A percentile compares a stretch with the other conserved stretches of the same genome.
These are phyloP conservation scores for Diogma glabrata DNA, from an alignment of 2,888 invertebrate species.

Conservation along the genomic window DNA sequence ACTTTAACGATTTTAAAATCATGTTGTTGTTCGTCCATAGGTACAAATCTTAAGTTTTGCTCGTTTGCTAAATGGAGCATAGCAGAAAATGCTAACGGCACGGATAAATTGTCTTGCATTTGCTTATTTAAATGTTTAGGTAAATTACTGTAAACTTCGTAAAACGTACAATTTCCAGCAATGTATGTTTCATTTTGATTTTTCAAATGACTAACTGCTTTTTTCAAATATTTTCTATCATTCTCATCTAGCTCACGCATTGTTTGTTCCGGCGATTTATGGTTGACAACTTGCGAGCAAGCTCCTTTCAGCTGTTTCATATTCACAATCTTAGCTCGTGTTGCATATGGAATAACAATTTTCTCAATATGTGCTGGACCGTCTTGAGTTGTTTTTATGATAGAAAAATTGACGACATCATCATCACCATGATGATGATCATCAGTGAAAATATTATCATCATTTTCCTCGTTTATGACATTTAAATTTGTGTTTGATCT, in stretches of 20 bases:
- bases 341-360: conserved; percentile 66
- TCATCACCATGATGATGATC: no score
- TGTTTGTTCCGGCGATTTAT: not conserved
- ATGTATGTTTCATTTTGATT: conserved; percentile 25
- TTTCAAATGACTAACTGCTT: conserved; percentile 19
- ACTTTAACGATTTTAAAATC: conserved; percentile 6
- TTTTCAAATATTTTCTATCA: conserved; percentile 28
- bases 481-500: no score
- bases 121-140: conserved; percentile 38
- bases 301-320: conserved; percentile 71
- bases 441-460: no score
- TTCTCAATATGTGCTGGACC: no score
- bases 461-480: no score
- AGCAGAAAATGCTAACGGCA: conserved; percentile 67
- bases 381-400: no score
- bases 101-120: conserved; percentile 62
- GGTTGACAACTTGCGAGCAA: conserved; percentile 54
- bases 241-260: conserved; percentile 18
- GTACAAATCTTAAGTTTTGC: conserved; percentile 40
- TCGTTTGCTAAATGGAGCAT: conserved; percentile 79
- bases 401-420: no score
- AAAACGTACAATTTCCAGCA: conserved; percentile 42
- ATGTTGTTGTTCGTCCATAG: not conserved
- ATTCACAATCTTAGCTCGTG: conserved; percentile 74
- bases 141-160: conserved; percentile 43